phyloP scores from a whole-genome alignment of 2,888 invertebrate genomes.

The Seladonia tumulorum region DNA sequence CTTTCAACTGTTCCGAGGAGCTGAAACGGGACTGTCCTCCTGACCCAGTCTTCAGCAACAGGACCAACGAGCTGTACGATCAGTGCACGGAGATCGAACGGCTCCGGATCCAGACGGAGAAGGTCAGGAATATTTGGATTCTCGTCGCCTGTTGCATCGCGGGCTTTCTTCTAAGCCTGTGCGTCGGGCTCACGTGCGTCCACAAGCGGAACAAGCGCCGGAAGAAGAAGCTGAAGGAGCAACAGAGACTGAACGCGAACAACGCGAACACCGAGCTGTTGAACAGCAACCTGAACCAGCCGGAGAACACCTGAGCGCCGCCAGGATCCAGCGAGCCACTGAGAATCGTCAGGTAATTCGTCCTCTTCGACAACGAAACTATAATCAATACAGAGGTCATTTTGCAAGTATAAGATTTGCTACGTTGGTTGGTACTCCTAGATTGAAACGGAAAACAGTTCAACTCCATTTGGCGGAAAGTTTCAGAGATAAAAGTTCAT shows the following conservation, averaged over 20 bases:
- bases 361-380: background rate
- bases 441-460: too few species aligned
- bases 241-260: slow-evolving; percentile 75
- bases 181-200: slow-evolving; percentile 76
- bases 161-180: slow-evolving; percentile 70
- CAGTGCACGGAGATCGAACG: slow-evolving; percentile 72
- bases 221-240: slow-evolving; percentile 73
- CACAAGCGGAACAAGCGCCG: slow-evolving; percentile 78
- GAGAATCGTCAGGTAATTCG: slow-evolving; percentile 6
- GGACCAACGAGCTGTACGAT: slow-evolving; percentile 68
- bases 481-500: too few species aligned
- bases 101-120: slow-evolving; percentile 69
- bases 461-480: too few species aligned
- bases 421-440: too few species aligned
- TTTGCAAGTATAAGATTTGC: too few species aligned
- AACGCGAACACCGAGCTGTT: slow-evolving; percentile 80
- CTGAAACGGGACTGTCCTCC: slow-evolving; percentile 31
- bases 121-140: slow-evolving; percentile 79
- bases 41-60: slow-evolving; percentile 65
- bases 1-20: slow-evolving; percentile 55
- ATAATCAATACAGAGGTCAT: too few species aligned
- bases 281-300: slow-evolving; percentile 70
- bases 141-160: slow-evolving; percentile 75
- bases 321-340: background rate
- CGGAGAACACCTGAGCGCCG: slow-evolving; percentile 56